A percentile compares a stretch with the other conserved stretches of the same genome.
phyloP scores from a whole-genome alignment of 2,888 invertebrate genomes.

The Plagiodera versicolora region DNA sequence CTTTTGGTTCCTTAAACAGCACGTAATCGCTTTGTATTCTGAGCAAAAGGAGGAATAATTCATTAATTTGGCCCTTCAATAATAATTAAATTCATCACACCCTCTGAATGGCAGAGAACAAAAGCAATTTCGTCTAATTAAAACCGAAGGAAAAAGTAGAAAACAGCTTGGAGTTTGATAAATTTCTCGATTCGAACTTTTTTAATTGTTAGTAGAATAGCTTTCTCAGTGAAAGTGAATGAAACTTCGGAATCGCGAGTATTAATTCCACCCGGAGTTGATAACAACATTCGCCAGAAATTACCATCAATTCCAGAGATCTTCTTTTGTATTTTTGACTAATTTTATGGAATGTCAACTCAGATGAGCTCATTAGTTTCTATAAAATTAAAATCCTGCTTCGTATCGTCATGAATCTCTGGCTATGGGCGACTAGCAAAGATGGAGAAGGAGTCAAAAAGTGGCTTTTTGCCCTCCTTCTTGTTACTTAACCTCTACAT shows the following conservation, averaged over 20 bases:
- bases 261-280: not conserved
- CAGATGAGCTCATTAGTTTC: no score
- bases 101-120: slow-evolving; percentile 14
- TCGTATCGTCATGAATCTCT: no score
- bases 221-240: slow-evolving; percentile 8
- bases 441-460: no score
- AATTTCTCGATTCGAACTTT: slow-evolving; percentile 19
- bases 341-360: no score
- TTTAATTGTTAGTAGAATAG: slow-evolving; percentile 21
- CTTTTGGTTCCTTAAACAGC: not conserved
- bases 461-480: no score
- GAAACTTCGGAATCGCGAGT: not conserved
- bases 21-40: not conserved
- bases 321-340: no score
- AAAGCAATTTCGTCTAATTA: slow-evolving; percentile 18
- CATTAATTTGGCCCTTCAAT: slow-evolving; percentile 12
- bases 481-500: no score
- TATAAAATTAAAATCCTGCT: no score
- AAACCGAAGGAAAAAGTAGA: slow-evolving; percentile 11
- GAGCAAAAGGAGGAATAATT: not conserved
- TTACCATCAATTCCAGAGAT: not conserved
- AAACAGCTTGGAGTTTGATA: slow-evolving; percentile 18
- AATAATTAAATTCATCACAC: slow-evolving; percentile 11
- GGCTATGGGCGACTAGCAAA: no score
- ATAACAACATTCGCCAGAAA: not conserved